Base-by-base conservation (phyloP, 1,140 invertebrate genomes). In the Marisa cornuarietis region DNA sequence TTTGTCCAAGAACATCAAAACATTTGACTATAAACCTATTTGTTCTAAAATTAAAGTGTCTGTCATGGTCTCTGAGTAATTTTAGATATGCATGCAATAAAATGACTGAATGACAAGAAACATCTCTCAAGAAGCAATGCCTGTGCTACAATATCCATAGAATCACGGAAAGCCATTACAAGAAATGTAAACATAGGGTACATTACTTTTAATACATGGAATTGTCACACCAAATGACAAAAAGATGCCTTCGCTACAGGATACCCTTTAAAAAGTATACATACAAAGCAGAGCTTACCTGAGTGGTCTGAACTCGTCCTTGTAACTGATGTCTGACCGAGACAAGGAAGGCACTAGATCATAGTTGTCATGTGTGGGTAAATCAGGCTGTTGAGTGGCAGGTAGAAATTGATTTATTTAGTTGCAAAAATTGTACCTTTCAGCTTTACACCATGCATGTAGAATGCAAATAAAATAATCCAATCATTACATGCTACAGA, bases 351-450 rank as follows among this genome's bases (percentile, higher is more conserved):
- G 42, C 10, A 51, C 68, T 20, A 77, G 65, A 16, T 68, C 76
- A 20, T 77, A 77, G 14, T 77, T 65, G 54, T 77, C 76, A n/a
- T 49, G 76, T 2, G 76, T 77, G 9, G 76, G 76, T 49, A 77
- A 42, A 24, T 77, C 76, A 68, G 65, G 22, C 65, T 68, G 65
- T 31, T 1, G 1, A 24, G 65, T 24, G 26, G 22, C 22, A 31
- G 65, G 11, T 16, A 68, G 22, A 68, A 31, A 68, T 68, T 6
- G 4, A 31, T 22, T n/a, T 68, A n/a, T 68, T 68, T 18, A 58
- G 54, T 18, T 14, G 11, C 54, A 58, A 58, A 58, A 6, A 58
- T 18, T 14, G 1, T 58, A 18, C 54, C 11, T 58, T 58, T 58
- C 54, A 58, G 16, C 11, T 58, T 58, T 11, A 58, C 11, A 58